Conservation (phyloP, 2,113 vertebrate species). For the Ovibos moschatus region DNA sequence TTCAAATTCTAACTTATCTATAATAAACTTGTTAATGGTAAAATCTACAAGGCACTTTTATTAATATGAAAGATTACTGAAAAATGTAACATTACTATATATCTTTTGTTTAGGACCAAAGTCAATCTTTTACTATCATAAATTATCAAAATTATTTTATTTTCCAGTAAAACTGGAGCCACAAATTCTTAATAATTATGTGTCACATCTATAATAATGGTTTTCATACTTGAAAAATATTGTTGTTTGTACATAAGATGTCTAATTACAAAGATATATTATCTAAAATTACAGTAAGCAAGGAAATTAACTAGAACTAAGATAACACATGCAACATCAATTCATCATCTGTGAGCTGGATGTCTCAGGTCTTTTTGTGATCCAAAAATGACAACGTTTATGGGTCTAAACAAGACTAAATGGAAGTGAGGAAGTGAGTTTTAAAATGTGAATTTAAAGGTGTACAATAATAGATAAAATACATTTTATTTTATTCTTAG, state of each 20-base stretch:
- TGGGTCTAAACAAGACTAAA: conserved; percentile 1
- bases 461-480: neutral
- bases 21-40: neutral
- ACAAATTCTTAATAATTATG: neutral
- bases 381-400: neutral
- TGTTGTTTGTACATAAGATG: neutral
- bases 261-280: conserved; percentile 1
- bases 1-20: neutral
- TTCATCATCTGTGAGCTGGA: conserved; percentile 16
- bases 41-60: neutral
- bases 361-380: neutral
- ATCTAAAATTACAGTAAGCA: conserved; percentile 22
- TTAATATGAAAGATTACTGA: neutral
- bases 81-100: neutral
- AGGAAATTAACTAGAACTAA: conserved; percentile 7
- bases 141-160: conserved; percentile 15
- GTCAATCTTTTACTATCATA: neutral
- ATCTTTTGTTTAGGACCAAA: conserved; percentile 10
- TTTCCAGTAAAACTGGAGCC: conserved; percentile 14
- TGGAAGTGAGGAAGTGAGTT: neutral
- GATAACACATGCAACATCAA: conserved; percentile 14
- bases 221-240: neutral
- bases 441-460: conserved; percentile 28
- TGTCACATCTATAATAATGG: neutral
- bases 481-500: neutral